phyloP scores from a whole-genome alignment of 2,113 vertebrate species.

The Pagrus major region DNA sequence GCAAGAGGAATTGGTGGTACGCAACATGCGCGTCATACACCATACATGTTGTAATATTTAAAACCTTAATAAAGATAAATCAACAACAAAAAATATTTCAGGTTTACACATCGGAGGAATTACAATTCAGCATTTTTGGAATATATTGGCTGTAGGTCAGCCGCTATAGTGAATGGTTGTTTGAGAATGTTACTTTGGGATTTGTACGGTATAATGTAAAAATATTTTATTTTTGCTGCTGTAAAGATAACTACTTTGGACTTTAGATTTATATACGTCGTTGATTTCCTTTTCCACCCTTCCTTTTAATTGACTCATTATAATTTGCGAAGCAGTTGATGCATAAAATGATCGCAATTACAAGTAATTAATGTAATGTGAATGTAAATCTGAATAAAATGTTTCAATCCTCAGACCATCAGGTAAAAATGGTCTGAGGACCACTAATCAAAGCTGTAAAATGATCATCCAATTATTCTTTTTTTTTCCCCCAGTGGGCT shows the following conservation, averaged over 20 bases:
- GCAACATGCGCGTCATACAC: no score
- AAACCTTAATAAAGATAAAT: not conserved
- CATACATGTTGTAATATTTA: not conserved
- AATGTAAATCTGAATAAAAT: not conserved
- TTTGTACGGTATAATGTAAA: not conserved
- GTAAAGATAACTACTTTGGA: not conserved
- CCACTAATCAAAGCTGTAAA: no score
- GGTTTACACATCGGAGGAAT: no score
- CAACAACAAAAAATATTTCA: not conserved
- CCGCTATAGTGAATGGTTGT: not conserved
- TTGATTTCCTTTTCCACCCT: not conserved
- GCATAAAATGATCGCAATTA: not conserved
- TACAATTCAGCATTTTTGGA: not conserved
- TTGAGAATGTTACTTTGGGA: not conserved
- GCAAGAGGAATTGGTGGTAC: no score
- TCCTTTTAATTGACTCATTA: not conserved
- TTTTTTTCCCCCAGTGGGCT: no score
- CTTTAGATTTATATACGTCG: not conserved
- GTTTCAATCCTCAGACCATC: not conserved
- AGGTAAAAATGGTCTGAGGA: not conserved
- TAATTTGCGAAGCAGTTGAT: not conserved
- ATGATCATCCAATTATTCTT: not conserved
- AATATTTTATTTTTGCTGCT: not conserved
- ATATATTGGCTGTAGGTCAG: not conserved
- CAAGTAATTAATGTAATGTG: not conserved